Conservation (phyloP, 2,113 vertebrate species). For the Piaya cayana region DNA sequence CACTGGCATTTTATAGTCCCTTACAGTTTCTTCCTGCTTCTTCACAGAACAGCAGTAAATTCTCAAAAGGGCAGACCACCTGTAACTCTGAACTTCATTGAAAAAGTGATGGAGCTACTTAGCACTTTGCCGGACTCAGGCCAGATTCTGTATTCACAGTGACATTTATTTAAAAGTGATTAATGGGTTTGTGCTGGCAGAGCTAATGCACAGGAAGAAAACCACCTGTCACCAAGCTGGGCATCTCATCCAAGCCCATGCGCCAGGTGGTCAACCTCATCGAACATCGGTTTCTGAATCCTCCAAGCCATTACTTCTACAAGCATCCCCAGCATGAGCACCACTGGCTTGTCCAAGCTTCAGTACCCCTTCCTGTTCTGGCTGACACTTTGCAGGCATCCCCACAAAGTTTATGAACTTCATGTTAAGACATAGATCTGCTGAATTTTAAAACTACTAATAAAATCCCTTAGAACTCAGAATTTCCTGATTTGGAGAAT, state of each 20-base stretch:
- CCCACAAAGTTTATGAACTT: background rate
- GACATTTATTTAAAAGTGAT: constrained; percentile 33
- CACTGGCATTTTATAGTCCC: background rate
- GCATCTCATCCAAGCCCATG: background rate
- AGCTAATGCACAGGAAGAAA: constrained; percentile 27
- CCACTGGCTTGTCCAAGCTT: background rate
- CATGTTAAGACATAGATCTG: background rate
- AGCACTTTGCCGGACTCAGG: background rate
- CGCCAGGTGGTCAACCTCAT: background rate
- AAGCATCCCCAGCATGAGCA: background rate
- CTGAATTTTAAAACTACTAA: background rate
- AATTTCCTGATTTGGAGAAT: background rate
- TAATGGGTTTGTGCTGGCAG: constrained; percentile 26
- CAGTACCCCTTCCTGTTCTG: background rate
- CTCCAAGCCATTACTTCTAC: background rate
- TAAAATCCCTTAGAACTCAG: background rate
- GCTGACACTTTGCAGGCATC: background rate
- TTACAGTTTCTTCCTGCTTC: background rate
- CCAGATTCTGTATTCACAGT: background rate
- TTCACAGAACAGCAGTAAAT: background rate
- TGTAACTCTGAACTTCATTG: background rate
- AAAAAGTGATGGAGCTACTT: background rate
- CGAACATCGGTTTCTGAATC: background rate
- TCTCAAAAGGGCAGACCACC: background rate
- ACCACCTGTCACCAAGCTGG: constrained; percentile 17